These are phyloP conservation scores for Drosophila imparisetae DNA, from an alignment of 2,888 invertebrate genomes.

Conservation along the genomic window DNA sequence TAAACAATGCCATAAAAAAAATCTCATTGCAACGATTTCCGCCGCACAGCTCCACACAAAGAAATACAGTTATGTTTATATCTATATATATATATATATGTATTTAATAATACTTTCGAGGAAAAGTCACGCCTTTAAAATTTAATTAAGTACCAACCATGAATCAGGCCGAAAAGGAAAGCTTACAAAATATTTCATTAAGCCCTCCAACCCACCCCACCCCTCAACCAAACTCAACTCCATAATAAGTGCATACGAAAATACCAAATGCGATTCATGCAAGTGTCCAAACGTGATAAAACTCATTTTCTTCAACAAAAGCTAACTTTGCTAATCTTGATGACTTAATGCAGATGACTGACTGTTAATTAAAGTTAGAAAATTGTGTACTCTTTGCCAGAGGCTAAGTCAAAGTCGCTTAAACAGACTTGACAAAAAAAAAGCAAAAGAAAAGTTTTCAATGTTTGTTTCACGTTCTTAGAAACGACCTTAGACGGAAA, in stretches of 20 bases:
- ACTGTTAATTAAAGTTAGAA: constrained; percentile 26
- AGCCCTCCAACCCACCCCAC: not conserved
- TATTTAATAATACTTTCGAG: constrained; percentile 45
- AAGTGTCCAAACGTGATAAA: constrained; percentile 26
- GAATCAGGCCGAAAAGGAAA: constrained; percentile 39
- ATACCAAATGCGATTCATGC: constrained; percentile 24
- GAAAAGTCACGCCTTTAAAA: constrained; percentile 65
- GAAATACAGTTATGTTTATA: constrained; percentile 27
- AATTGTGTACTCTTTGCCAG: constrained; percentile 3
- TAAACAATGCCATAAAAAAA: constrained; percentile 73
- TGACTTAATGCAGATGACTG: constrained; percentile 2
- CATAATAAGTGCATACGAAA: constrained; percentile 24
- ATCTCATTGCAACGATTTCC: constrained; percentile 74
- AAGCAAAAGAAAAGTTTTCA: constrained; percentile 45
- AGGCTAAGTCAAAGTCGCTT: constrained; percentile 7
- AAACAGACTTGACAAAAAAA: constrained; percentile 3
- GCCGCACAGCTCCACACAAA: constrained; percentile 56
- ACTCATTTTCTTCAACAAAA: not conserved
- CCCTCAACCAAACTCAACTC: not conserved
- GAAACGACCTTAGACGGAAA: constrained; percentile 27
- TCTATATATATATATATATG: constrained; percentile 8
- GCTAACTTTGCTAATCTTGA: constrained; percentile 7
- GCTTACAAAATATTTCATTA: constrained; percentile 18
- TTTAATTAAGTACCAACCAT: constrained; percentile 46
- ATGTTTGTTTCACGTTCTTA: constrained; percentile 37